These are phyloP conservation scores for Cephus cinctus DNA, from an alignment of 1,140 invertebrate genomes.

Conservation along the genomic window DNA sequence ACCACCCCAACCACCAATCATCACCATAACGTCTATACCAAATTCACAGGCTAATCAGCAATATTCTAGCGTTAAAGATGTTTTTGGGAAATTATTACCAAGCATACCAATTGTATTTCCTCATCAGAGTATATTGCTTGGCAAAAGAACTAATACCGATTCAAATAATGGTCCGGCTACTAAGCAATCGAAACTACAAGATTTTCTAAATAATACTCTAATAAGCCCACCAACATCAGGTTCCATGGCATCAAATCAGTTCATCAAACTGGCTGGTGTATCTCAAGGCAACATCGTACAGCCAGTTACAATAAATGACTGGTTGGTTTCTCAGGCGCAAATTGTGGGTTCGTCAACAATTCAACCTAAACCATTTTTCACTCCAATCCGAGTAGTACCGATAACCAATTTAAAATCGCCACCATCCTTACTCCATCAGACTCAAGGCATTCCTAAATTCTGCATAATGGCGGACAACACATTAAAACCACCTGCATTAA, in stretches of 20 bases:
- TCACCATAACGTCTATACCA: slow-evolving; percentile 24
- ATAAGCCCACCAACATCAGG: neutral
- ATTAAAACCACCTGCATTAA: no score
- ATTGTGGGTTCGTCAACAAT: slow-evolving; percentile 18
- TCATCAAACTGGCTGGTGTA: slow-evolving; percentile 15
- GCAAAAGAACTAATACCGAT: slow-evolving; percentile 1
- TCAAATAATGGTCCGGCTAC: neutral
- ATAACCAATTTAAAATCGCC: slow-evolving; percentile 45
- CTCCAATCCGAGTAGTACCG: slow-evolving; percentile 44
- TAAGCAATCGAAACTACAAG: slow-evolving; percentile 1
- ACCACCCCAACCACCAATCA: slow-evolving; percentile 21
- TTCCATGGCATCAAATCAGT: slow-evolving; percentile 9
- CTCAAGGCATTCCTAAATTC: slow-evolving; percentile 47
- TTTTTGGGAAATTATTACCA: slow-evolving; percentile 27
- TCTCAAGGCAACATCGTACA: slow-evolving; percentile 16
- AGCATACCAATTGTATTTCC: slow-evolving; percentile 34
- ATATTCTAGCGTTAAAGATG: slow-evolving; percentile 23
- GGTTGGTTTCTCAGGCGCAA: slow-evolving; percentile 26
- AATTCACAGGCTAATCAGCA: slow-evolving; percentile 9
- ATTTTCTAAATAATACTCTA: slow-evolving; percentile 20
- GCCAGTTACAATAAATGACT: slow-evolving; percentile 32
- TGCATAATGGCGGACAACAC: slow-evolving; percentile 42
- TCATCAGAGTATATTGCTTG: slow-evolving; percentile 23
- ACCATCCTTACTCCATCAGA: slow-evolving; percentile 45
- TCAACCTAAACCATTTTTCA: slow-evolving; percentile 33